Evolutionary conservation across 2,888 invertebrate species (phyloP).

Genomic region (Odiellus spinosus): DNA sequence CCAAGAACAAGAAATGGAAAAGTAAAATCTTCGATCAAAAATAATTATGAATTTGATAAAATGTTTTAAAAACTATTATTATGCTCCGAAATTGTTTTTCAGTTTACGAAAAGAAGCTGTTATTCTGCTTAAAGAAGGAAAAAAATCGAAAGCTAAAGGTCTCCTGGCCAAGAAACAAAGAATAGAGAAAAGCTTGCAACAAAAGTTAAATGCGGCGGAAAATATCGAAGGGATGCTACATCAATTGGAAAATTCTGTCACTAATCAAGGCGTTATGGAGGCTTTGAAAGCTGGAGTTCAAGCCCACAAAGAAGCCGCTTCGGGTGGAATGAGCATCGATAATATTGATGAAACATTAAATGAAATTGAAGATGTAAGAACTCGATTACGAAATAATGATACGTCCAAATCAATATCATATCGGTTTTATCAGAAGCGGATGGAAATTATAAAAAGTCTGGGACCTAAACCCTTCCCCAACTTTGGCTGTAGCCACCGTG

Average conservation of each 20-base stretch:
- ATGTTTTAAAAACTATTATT: background rate
- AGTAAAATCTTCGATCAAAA: constrained; percentile 1
- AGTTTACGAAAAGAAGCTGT: too few relatives aligned
- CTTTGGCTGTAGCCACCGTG: too few relatives aligned
- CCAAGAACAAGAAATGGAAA: constrained; percentile 7
- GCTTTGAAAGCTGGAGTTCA: constrained; percentile 11
- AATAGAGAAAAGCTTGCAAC: constrained; percentile 5
- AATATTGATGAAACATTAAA: constrained; percentile 15
- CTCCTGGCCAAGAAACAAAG: constrained; percentile 13
- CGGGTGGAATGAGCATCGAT: constrained; percentile 13
- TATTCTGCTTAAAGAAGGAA: background rate
- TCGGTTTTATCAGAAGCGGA: too few relatives aligned
- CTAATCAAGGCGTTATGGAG: constrained; percentile 15
- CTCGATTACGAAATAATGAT: too few relatives aligned
- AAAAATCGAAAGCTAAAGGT: constrained; percentile 12
- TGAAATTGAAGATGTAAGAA: constrained; percentile 15
- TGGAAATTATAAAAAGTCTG: too few relatives aligned
- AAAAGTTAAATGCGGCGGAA: constrained; percentile 12
- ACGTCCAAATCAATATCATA: too few relatives aligned
- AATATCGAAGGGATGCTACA: constrained; percentile 14
- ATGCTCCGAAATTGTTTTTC: background rate
- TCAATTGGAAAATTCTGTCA: constrained; percentile 12
- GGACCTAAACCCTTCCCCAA: too few relatives aligned
- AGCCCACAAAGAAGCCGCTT: constrained; percentile 8
- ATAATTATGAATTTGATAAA: background rate